phyloP scores from a whole-genome alignment of 2,888 invertebrate genomes.

The Enchytraeus crypticus region DNA sequence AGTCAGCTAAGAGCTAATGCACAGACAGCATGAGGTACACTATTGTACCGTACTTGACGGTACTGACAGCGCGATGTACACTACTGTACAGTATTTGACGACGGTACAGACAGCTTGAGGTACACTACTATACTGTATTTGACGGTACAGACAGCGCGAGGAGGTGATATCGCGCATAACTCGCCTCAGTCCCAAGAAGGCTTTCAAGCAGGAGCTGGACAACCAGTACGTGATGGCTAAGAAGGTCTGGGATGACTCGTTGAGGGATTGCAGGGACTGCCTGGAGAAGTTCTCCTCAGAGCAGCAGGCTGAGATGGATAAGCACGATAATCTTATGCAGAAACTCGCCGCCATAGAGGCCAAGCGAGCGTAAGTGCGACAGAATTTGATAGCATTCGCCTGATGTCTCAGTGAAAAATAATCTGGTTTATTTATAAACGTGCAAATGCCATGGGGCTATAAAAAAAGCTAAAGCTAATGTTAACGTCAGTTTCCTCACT shows the following conservation, averaged over 20 bases:
- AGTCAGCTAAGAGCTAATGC: no score
- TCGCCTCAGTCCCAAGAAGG: neutral
- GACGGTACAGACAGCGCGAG: neutral
- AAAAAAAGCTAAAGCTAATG: no score
- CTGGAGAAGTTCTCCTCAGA: neutral
- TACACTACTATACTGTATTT: no score
- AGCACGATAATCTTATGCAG: neutral
- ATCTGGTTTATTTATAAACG: neutral
- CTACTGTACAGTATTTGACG: no score
- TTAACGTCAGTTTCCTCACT: no score
- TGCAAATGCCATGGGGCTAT: no score
- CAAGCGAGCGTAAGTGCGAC: neutral
- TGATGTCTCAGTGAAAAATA: no score
- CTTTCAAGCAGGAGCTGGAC: neutral
- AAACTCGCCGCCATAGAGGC: neutral
- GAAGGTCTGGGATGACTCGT: neutral
- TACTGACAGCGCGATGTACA: no score
- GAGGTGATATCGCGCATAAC: neutral
- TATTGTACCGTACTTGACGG: no score
- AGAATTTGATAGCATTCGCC: neutral
- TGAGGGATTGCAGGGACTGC: neutral
- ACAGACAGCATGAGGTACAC: no score
- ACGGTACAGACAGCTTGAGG: no score
- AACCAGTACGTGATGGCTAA: neutral
- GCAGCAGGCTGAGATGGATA: neutral